Conservation (phyloP, 2,888 invertebrate genomes). For the Chaetoderma sp. region DNA sequence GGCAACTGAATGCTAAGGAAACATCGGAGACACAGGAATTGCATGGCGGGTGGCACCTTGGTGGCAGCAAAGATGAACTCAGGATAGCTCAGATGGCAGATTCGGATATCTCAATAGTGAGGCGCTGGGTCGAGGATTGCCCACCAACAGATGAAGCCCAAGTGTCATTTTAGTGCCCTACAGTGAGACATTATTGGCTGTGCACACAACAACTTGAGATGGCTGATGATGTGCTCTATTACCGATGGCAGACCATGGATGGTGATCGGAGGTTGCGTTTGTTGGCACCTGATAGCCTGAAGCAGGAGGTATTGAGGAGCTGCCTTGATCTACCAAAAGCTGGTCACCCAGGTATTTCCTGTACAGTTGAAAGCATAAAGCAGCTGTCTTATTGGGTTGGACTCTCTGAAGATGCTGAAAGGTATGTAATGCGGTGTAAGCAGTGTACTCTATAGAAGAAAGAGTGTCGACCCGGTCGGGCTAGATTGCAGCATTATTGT, state of each 20-base stretch:
- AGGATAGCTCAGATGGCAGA: too few relatives aligned
- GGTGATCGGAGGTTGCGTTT: not conserved
- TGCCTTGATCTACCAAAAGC: conserved; percentile 3
- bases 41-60: too few relatives aligned
- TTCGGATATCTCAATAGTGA: too few relatives aligned
- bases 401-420: conserved; percentile 3
- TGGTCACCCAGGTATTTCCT: conserved; percentile 4
- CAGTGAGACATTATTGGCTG: not conserved
- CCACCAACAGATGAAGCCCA: too few relatives aligned
- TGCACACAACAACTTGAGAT: not conserved
- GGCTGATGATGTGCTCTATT: not conserved
- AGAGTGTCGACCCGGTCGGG: not conserved
- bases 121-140: too few relatives aligned
- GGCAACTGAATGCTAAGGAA: not conserved
- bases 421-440: conserved; percentile 9
- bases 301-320: not conserved
- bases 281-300: not conserved
- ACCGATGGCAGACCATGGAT: conserved; percentile 5
- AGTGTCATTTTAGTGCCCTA: too few relatives aligned
- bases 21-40: too few relatives aligned
- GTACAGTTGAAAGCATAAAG: conserved; percentile 7
- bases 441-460: conserved; percentile 12
- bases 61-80: too few relatives aligned
- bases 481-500: not conserved
- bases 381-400: conserved; percentile 7